A percentile compares a stretch with the other conserved stretches of the same genome.
phyloP scores from a whole-genome alignment of 1,140 invertebrate genomes.

The Drosophila triauraria region DNA sequence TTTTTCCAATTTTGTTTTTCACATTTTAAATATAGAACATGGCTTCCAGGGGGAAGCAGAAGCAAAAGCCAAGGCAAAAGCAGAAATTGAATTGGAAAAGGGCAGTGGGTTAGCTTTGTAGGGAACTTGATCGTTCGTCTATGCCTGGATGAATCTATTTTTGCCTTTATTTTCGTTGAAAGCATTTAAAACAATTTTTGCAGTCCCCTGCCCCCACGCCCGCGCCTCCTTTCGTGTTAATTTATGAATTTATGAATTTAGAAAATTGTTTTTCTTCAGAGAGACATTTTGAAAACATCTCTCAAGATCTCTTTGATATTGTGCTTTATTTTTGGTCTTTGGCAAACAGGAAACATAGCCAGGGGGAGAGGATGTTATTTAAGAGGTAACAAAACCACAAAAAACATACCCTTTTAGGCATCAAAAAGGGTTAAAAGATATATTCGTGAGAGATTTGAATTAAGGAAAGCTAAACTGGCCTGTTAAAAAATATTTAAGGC shows the following conservation, averaged over 20 bases:
- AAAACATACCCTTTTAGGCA: too few species aligned
- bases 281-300: slow-evolving; percentile 43
- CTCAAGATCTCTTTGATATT: slow-evolving; percentile 46
- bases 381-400: background rate
- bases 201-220: background rate
- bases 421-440: too few species aligned
- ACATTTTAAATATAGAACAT: slow-evolving; percentile 62
- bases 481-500: too few species aligned
- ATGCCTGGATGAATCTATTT: slow-evolving; percentile 47
- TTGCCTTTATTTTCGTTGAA: slow-evolving; percentile 30
- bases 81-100: slow-evolving; percentile 9
- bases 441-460: too few species aligned
- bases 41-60: slow-evolving; percentile 31
- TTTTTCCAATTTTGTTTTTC: slow-evolving; percentile 49
- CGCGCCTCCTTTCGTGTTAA: slow-evolving; percentile 20
- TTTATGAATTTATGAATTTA: slow-evolving; percentile 58
- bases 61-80: background rate
- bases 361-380: slow-evolving; percentile 1
- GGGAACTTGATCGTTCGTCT: slow-evolving; percentile 51
- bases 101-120: slow-evolving; percentile 36
- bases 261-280: slow-evolving; percentile 42
- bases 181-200: slow-evolving; percentile 41
- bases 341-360: slow-evolving; percentile 67
- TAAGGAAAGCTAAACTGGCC: too few species aligned
- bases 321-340: slow-evolving; percentile 63